These are phyloP conservation scores for Neotoma lepida DNA, from an alignment of 2,113 vertebrate species.

Conservation along the genomic window DNA sequence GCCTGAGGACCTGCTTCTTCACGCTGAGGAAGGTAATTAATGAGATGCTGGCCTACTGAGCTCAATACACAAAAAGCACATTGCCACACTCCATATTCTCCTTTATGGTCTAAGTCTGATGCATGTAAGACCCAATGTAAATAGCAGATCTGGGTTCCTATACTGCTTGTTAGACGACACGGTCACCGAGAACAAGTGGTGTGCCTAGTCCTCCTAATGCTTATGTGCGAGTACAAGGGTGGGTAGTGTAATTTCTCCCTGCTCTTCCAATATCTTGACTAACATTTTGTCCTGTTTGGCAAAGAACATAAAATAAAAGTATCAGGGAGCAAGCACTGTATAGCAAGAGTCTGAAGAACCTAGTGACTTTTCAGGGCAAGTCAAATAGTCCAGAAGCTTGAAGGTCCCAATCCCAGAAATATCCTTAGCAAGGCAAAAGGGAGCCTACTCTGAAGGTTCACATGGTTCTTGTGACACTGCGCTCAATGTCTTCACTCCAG, in stretches of 20 bases:
- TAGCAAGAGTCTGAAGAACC: conserved; percentile 93
- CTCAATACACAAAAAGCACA: conserved; percentile 87
- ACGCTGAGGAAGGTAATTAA: conserved; percentile 93
- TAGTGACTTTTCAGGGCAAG: conserved; percentile 91
- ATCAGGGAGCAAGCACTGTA: conserved; percentile 92
- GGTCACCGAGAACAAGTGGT: conserved; percentile 93
- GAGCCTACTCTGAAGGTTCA: conserved; percentile 79
- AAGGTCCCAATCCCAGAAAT: conserved; percentile 72
- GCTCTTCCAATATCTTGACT: conserved; percentile 92
- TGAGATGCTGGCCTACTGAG: conserved; percentile 91
- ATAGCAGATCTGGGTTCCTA: conserved; percentile 91
- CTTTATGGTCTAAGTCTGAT: conserved; percentile 92
- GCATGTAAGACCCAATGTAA: conserved; percentile 94
- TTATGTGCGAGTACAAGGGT: conserved; percentile 93
- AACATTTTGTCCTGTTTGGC: conserved; percentile 91
- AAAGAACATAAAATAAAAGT: conserved; percentile 92
- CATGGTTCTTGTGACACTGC: conserved; percentile 87
- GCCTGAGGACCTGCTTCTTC: conserved; percentile 90
- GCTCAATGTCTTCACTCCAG: conserved; percentile 83
- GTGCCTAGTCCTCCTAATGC: conserved; percentile 92
- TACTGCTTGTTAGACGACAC: conserved; percentile 93
- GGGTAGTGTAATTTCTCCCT: conserved; percentile 90
- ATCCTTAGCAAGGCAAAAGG: conserved; percentile 79
- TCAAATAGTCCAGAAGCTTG: neutral
- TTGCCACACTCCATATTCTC: conserved; percentile 92